Evolutionary conservation across 2,797 vertebrate species (phyloP), one percentile per base, ranked within the genome.

Genomic region (Sternarchorhynchus goeldii): DNA sequence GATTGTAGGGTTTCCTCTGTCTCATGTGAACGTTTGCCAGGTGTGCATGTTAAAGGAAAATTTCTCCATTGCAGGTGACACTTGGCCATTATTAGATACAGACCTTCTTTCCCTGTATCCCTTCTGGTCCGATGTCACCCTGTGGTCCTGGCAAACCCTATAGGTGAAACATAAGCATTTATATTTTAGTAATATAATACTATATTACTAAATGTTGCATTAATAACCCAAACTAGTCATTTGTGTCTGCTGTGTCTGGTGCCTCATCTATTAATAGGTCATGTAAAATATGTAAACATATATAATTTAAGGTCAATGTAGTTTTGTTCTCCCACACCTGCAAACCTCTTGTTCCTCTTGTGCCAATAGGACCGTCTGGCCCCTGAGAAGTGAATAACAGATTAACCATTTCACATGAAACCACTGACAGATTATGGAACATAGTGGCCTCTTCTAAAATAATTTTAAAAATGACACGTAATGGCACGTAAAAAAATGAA

Each of bases 91-190:
- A 78, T 75, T 83, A 79, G 59, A 36, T 77, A 85, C 93, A 90
- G 90, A 94, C 96, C 94, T 95, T 94, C 88, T 92, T 93, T 84
- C 95, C 96, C 90, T 91, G 95, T 58, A 86, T 83, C 21, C 96
- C 96, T 89, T 95, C 94, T 65, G 90, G 90, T 81, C 96, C 96
- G 17, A 88, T 87, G 84, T 96, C 95, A 85, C 96, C 96, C 12
- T 90, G 88, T 81, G 94, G 92, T 86, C 96, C 96, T 81, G 94
- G 92, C 75, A 93, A 87, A 56, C 96, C 96, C 96, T 97, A 85
- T 45, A 29, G 45, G 34, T 79, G 55, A 74, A 80, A 87, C 32
- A 88, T 18, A 84, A 34, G 81, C 58, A 41, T 56, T 14, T 4
- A 58, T 74, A 81, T 77, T 50, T 81, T 81, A 20, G 50, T 45